Conservation (phyloP, 2,888 invertebrate species). For the Tineola bisselliella region DNA sequence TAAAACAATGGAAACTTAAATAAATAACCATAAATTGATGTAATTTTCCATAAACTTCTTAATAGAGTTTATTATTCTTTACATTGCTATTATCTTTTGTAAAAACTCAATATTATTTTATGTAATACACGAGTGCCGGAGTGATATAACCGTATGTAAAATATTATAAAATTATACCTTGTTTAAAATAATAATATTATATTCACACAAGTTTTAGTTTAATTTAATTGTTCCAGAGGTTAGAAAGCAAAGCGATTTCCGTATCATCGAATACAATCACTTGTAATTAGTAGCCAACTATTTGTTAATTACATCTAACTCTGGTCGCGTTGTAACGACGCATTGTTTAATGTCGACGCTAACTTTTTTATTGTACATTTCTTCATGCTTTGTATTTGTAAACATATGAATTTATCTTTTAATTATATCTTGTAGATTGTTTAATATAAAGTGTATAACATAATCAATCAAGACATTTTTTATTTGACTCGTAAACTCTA, state of each 20-base stretch:
- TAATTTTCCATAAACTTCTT: not conserved
- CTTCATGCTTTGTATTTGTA: not conserved
- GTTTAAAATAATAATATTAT: not conserved
- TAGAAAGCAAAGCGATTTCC: constrained; percentile 12
- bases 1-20: not conserved
- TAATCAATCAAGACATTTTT: not conserved
- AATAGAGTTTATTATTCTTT: too few species aligned
- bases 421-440: not conserved
- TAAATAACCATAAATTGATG: not conserved
- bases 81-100: too few species aligned
- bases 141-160: too few species aligned
- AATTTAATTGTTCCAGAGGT: not conserved
- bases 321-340: constrained; percentile 2
- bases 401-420: constrained; percentile 5
- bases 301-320: constrained; percentile 10
- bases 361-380: constrained; percentile 4
- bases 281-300: constrained; percentile 6
- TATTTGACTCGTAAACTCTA: not conserved
- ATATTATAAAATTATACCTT: not conserved
- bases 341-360: constrained; percentile 3
- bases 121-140: too few species aligned
- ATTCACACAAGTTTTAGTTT: constrained; percentile 3
- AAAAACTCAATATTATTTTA: too few species aligned
- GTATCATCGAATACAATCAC: constrained; percentile 8
- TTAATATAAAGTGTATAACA: not conserved